A percentile compares a stretch with the other conserved stretches of the same genome.
Evolutionary conservation across 1,140 invertebrate genomes (phyloP).

Genomic region (Aculops lycopersici): DNA sequence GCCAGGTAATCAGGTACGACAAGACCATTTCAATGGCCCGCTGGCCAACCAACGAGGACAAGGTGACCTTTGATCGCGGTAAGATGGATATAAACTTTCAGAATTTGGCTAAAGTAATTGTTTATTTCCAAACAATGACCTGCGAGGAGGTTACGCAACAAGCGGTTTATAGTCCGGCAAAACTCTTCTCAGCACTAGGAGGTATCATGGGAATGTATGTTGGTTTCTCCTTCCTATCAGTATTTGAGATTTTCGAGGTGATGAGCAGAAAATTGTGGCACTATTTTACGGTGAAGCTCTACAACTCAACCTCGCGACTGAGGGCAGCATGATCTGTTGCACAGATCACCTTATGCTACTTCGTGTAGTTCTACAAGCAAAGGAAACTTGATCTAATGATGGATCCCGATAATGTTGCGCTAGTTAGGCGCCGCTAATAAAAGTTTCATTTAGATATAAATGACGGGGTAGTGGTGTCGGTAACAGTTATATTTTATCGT

Average conservation of each 20-base stretch:
- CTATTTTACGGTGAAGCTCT: too few relatives aligned
- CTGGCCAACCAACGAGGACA: conserved; percentile 10
- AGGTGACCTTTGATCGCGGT: conserved; percentile 9
- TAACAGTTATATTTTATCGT: too few relatives aligned
- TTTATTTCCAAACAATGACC: conserved; percentile 11
- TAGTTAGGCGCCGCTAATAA: too few relatives aligned
- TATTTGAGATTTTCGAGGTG: conserved; percentile 10
- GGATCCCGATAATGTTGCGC: too few relatives aligned
- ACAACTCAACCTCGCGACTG: too few relatives aligned
- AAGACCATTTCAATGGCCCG: conserved; percentile 9
- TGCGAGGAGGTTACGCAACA: conserved; percentile 8
- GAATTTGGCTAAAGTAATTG: conserved; percentile 9
- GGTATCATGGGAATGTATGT: conserved; percentile 10
- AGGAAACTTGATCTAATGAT: too few relatives aligned
- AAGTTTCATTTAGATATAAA: too few relatives aligned
- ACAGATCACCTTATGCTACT: too few relatives aligned
- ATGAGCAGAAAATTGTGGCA: conserved; percentile 8
- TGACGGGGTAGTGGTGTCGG: too few relatives aligned
- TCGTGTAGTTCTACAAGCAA: too few relatives aligned
- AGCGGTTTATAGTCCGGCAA: conserved; percentile 6
- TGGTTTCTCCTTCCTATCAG: conserved; percentile 9
- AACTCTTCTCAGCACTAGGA: conserved; percentile 8
- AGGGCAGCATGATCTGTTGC: too few relatives aligned
- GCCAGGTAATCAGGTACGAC: conserved; percentile 10
- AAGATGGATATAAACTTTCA: conserved; percentile 6